phyloP scores from a whole-genome alignment of 2,888 invertebrate species.

The Aphrophora alni region DNA sequence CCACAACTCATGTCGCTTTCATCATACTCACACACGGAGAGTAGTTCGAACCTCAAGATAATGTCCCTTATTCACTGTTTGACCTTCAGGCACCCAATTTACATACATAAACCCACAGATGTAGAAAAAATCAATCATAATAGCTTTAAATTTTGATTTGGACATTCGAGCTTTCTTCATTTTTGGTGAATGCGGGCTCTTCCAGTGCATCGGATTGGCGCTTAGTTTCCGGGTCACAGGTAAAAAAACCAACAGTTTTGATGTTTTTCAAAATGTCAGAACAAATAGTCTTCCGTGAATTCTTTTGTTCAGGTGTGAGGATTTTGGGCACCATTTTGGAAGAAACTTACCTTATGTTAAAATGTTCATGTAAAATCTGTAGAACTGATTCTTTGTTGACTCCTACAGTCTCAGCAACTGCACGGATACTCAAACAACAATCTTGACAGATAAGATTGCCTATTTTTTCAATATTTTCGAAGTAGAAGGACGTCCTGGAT shows the following conservation, averaged over 20 bases:
- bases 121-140: slow-evolving; percentile 41
- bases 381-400: not conserved
- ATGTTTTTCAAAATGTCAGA: slow-evolving; percentile 26
- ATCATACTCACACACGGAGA: slow-evolving; percentile 44
- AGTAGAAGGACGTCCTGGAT: not conserved
- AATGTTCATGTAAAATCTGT: not conserved
- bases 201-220: slow-evolving; percentile 38
- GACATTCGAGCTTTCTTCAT: slow-evolving; percentile 40
- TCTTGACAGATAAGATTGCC: not conserved
- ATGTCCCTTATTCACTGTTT: slow-evolving; percentile 46
- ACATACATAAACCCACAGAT: slow-evolving; percentile 46
- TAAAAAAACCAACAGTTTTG: slow-evolving; percentile 25
- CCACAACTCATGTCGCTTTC: slow-evolving; percentile 48
- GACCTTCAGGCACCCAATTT: slow-evolving; percentile 49
- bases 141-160: slow-evolving; percentile 41
- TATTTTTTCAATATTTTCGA: slow-evolving; percentile 15
- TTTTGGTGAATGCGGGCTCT: slow-evolving; percentile 43
- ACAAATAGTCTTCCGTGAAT: slow-evolving; percentile 28
- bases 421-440: not conserved
- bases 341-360: not conserved
- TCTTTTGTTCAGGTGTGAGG: slow-evolving; percentile 23
- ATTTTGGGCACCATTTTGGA: slow-evolving; percentile 17
- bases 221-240: not conserved
- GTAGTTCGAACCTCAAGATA: slow-evolving; percentile 47
- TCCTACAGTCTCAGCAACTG: not conserved